Conservation (phyloP, 2,113 vertebrate species). For the Toxotes jaculatrix region DNA sequence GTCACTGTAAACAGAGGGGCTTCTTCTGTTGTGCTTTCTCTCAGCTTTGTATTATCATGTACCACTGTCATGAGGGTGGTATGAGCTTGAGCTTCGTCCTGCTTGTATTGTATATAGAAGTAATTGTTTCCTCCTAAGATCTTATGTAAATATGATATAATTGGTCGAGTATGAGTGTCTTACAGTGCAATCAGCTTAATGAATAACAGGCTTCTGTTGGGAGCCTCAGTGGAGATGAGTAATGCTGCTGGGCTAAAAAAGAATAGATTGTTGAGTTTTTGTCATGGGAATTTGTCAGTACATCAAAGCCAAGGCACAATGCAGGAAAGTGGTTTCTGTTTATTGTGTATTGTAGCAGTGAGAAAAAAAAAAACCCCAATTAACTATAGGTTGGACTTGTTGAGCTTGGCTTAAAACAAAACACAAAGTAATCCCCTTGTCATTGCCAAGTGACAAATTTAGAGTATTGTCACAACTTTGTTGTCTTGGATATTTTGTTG, state of each 20-base stretch:
- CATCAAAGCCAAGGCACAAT: conserved; percentile 29
- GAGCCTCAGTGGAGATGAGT: conserved; percentile 62
- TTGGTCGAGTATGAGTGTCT: conserved; percentile 73
- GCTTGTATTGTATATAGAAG: conserved; percentile 72
- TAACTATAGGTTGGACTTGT: conserved; percentile 10
- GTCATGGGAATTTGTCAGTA: conserved; percentile 57
- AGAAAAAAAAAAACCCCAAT: conserved; percentile 15
- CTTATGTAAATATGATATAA: conserved; percentile 79
- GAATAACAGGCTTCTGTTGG: conserved; percentile 79
- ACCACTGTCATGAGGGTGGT: conserved; percentile 46
- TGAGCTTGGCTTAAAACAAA: conserved; percentile 31
- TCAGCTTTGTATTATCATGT: conserved; percentile 1
- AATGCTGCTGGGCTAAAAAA: conserved; percentile 59
- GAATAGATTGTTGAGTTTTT: conserved; percentile 59
- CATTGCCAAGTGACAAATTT: conserved; percentile 57
- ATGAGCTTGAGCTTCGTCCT: conserved; percentile 46
- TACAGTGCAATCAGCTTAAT: conserved; percentile 82
- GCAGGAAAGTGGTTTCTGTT: conserved; percentile 53
- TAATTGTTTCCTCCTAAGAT: conserved; percentile 70
- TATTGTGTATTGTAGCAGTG: conserved; percentile 31
- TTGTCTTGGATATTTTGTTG: conserved; percentile 50
- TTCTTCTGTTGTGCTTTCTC: conserved; percentile 26
- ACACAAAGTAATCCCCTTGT: conserved; percentile 31
- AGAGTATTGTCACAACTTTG: conserved; percentile 46
- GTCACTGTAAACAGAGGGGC: conserved; percentile 70